Percentiles rank a stretch among this genome's conserved stretches.
Evolutionary conservation across 1,140 invertebrate species (phyloP).

Genomic region (Drosophila seguyi): DNA sequence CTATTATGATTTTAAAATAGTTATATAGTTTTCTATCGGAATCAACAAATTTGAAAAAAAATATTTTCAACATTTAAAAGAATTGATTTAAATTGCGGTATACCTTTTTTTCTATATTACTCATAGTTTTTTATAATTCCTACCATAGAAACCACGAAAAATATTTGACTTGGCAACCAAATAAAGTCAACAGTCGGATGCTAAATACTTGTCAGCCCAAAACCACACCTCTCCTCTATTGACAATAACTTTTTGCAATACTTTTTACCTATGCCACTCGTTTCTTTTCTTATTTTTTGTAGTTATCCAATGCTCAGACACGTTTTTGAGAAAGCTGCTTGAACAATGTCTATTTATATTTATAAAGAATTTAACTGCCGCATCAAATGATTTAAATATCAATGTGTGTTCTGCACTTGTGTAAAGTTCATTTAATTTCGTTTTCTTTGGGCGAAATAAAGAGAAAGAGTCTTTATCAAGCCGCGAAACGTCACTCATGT

Average conservation of each 20-base stretch:
- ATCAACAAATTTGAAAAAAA: too few relatives aligned
- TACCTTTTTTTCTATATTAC: not conserved
- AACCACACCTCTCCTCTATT: conserved; percentile 12
- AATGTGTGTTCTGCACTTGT: conserved; percentile 1
- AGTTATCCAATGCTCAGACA: conserved; percentile 34
- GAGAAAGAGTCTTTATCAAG: conserved; percentile 45
- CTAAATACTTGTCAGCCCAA: conserved; percentile 21
- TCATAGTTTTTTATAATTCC: not conserved
- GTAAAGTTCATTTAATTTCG: conserved; percentile 16
- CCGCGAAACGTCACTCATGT: conserved; percentile 57
- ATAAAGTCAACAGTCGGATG: conserved; percentile 22
- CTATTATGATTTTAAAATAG: too few relatives aligned
- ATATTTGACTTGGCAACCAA: conserved; percentile 15
- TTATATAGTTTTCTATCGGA: too few relatives aligned
- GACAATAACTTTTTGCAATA: conserved; percentile 15
- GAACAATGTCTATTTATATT: conserved; percentile 15
- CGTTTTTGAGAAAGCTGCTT: conserved; percentile 27
- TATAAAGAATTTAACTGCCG: conserved; percentile 9
- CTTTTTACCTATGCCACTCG: not conserved
- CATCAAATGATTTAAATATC: conserved; percentile 2
- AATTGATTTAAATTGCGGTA: too few relatives aligned
- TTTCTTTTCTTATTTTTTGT: not conserved
- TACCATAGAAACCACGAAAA: not conserved
- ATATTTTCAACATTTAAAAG: too few relatives aligned
- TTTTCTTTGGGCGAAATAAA: conserved; percentile 22